Percentiles rank a stretch among this genome's conserved stretches.
These are phyloP conservation scores for Lytechinus pictus DNA, from an alignment of 35 echinoderm and acorn worm genomes.

Conservation along the genomic window DNA sequence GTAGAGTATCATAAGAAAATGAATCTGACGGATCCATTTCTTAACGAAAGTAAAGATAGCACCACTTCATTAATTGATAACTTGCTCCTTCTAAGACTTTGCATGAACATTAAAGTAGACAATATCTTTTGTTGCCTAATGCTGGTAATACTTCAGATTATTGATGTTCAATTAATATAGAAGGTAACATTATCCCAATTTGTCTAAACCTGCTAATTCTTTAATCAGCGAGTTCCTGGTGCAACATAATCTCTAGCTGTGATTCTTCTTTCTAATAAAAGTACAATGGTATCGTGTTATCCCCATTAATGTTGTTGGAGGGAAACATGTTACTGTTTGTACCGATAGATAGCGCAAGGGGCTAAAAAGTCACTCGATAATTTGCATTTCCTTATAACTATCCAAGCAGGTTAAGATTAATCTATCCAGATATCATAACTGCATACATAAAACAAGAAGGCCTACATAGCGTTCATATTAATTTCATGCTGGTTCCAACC, in stretches of 20 bases:
- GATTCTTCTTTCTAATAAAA: neutral
- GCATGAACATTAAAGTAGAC: neutral
- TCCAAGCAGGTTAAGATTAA: neutral
- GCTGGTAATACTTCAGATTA: neutral
- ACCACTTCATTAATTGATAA: neutral
- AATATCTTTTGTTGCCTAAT: neutral
- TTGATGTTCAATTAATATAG: neutral
- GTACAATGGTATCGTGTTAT: conserved; percentile 41
- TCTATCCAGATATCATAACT: neutral
- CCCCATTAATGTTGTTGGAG: neutral
- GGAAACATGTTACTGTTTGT: neutral
- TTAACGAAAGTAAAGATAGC: neutral
- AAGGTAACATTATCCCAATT: conserved; percentile 28
- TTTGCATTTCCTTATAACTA: neutral
- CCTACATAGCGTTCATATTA: neutral
- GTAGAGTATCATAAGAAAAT: neutral
- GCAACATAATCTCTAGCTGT: neutral
- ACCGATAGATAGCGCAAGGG: neutral
- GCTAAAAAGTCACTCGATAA: conserved; percentile 4
- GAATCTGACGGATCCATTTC: neutral
- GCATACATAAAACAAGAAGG: neutral
- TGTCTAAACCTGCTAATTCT: conserved; percentile 36
- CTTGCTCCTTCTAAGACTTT: neutral
- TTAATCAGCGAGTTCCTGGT: conserved; percentile 36
- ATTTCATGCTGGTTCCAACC: neutral